phyloP scores from a whole-genome alignment of 2,113 vertebrate genomes.

The Opisthocomus hoazin region DNA sequence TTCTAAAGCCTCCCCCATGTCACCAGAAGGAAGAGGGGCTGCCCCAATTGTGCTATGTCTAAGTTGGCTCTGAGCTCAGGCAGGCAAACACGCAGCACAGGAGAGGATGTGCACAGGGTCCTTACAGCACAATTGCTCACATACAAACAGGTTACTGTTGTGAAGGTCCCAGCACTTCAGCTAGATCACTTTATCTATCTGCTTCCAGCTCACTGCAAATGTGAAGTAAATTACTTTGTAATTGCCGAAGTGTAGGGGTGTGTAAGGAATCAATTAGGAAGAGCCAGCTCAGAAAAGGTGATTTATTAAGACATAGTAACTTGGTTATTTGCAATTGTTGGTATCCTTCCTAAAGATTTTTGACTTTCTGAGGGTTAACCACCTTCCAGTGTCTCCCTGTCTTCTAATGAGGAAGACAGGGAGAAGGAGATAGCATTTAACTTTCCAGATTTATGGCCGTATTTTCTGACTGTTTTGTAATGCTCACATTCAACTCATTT shows the following conservation, averaged over 20 bases:
- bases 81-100: not conserved
- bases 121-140: not conserved
- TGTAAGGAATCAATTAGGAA: not conserved
- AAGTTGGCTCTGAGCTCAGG: not conserved
- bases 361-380: not conserved
- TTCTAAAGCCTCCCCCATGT: not conserved
- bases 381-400: not conserved
- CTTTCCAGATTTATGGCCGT: not conserved
- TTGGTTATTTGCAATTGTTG: not conserved
- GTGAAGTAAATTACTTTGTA: not conserved
- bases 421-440: not conserved
- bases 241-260: not conserved
- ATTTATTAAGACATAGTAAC: not conserved
- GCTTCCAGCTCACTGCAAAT: not conserved
- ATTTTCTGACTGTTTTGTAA: not conserved
- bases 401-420: not conserved
- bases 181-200: not conserved
- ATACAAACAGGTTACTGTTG: not conserved
- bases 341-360: not conserved
- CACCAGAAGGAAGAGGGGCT: not conserved
- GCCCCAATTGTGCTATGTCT: not conserved
- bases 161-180: not conserved
- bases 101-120: not conserved
- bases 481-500: not conserved
- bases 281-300: not conserved